phyloP scores from a whole-genome alignment of 2,797 vertebrate genomes.

The Argya squamiceps region DNA sequence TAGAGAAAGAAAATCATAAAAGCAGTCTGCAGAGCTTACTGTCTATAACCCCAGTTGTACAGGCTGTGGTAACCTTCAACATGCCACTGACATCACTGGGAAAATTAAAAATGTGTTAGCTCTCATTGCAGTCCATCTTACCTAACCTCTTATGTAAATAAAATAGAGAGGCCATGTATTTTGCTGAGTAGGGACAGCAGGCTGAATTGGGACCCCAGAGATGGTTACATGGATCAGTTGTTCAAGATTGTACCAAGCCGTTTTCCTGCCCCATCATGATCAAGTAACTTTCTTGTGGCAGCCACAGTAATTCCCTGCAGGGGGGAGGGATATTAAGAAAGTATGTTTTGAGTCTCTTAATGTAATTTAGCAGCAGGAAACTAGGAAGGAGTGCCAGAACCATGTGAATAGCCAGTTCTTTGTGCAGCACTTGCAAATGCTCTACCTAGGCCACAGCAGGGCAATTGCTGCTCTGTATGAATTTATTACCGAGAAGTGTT shows the following conservation, averaged over 20 bases:
- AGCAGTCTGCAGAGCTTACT: neutral
- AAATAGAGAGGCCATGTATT: neutral
- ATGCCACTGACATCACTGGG: neutral
- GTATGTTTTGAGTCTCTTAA: conserved; percentile 63
- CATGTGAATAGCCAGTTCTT: conserved; percentile 54
- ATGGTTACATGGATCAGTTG: neutral
- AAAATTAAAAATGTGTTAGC: neutral
- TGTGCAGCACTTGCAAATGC: neutral
- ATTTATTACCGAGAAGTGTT: conserved; percentile 40
- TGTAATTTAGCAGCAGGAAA: conserved; percentile 68
- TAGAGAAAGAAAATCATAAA: neutral
- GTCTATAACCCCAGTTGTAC: neutral
- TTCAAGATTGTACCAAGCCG: conserved; percentile 7
- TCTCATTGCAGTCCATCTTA: neutral
- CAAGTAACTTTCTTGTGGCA: conserved; percentile 49
- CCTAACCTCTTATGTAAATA: neutral
- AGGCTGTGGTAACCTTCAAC: neutral
- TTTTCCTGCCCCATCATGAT: conserved; percentile 32
- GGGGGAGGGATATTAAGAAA: conserved; percentile 60
- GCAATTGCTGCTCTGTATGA: neutral
- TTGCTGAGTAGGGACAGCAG: neutral
- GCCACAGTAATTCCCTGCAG: conserved; percentile 57
- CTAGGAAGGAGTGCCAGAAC: conserved; percentile 49
- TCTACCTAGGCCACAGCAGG: conserved; percentile 31
- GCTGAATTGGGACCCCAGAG: conserved; percentile 14